Conservation (phyloP, 2,888 invertebrate genomes). For the Phortica magna region DNA sequence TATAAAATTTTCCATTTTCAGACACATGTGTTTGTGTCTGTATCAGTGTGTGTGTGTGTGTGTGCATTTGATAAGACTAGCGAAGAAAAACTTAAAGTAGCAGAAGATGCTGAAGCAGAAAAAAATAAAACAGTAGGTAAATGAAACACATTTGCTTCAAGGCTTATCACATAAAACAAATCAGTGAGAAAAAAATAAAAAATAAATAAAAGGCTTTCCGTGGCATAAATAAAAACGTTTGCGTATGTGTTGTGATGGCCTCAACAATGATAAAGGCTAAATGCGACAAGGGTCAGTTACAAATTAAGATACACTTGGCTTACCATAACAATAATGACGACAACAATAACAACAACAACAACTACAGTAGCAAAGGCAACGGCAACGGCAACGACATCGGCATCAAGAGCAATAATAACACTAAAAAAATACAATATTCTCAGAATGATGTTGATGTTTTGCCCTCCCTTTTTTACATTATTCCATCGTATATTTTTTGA, state of each 20-base stretch:
- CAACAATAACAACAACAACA: slow-evolving; percentile 1
- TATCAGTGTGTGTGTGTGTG: no score
- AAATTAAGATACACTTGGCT: slow-evolving; percentile 26
- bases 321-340: slow-evolving; percentile 19
- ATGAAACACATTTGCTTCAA: slow-evolving; percentile 26
- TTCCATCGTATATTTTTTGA: no score
- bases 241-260: no score
- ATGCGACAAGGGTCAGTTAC: slow-evolving; percentile 25
- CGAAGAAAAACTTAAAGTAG: no score
- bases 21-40: no score
- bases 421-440: background rate
- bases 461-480: no score
- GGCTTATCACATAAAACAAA: slow-evolving; percentile 29
- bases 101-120: background rate
- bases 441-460: background rate
- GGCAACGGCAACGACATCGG: background rate
- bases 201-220: no score
- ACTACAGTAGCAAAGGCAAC: background rate
- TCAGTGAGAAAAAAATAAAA: background rate
- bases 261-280: background rate
- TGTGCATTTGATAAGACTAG: no score
- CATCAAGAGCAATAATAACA: background rate
- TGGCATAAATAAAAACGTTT: no score
- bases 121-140: background rate
- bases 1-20: no score